A percentile compares a stretch with the other conserved stretches of the same genome.
These are phyloP conservation scores for Spermophilus dauricus DNA, from an alignment of 2,113 vertebrate species.

Conservation along the genomic window DNA sequence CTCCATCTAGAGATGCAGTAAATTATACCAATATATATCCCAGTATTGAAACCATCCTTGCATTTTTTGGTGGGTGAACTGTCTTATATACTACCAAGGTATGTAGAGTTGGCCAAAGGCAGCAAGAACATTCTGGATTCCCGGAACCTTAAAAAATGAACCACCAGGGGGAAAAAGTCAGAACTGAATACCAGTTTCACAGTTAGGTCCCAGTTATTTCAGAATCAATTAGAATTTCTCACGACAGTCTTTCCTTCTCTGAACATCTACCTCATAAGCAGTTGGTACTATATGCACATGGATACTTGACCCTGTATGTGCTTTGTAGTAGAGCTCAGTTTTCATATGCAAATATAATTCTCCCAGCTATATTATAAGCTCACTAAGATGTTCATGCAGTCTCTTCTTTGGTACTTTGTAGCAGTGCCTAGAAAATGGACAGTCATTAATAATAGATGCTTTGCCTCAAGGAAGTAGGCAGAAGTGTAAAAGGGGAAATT, in stretches of 20 bases:
- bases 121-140: fast-evolving
- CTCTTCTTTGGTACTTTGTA: background rate
- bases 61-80: background rate
- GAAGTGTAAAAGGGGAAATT: background rate
- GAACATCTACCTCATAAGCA: background rate
- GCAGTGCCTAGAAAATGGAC: background rate
- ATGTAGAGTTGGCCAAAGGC: background rate
- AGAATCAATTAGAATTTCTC: background rate
- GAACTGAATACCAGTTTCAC: background rate
- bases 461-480: background rate
- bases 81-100: background rate
- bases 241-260: background rate
- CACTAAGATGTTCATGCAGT: background rate
- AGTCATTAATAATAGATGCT: background rate
- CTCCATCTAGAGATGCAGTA: background rate
- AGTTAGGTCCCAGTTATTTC: background rate
- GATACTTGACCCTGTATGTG: background rate
- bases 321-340: background rate
- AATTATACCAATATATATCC: background rate
- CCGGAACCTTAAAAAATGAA: too few species aligned
- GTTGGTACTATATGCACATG: background rate
- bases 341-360: conserved; percentile 13
- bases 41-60: background rate
- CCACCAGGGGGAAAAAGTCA: too few species aligned
- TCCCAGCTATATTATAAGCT: background rate